Percentiles rank a stretch among this genome's conserved stretches.
Conservation (phyloP, 1,140 invertebrate genomes). For the Dufourea novaeangliae region DNA sequence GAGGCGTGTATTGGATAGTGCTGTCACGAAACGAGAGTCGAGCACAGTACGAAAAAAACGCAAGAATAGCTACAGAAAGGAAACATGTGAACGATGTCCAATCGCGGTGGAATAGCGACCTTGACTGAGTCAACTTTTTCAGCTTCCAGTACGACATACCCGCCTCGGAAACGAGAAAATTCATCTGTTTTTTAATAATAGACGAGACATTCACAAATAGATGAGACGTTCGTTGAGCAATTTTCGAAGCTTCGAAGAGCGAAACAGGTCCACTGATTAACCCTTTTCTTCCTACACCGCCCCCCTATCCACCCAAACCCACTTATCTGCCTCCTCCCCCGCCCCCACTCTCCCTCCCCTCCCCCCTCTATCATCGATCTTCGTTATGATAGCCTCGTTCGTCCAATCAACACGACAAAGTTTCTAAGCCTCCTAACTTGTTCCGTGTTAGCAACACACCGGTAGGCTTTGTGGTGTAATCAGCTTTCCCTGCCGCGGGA, state of each 20-base stretch:
- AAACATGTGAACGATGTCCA: no score
- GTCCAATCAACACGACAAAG: slow-evolving; percentile 35
- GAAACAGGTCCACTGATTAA: no score
- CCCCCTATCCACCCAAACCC: not conserved
- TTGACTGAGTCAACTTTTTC: no score
- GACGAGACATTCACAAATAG: not conserved
- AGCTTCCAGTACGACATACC: not conserved
- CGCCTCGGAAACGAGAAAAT: not conserved
- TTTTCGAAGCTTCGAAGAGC: slow-evolving; percentile 14
- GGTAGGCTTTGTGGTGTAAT: not conserved
- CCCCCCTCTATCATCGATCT: not conserved
- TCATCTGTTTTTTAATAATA: not conserved
- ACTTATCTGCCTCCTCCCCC: not conserved
- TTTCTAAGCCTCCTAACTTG: slow-evolving; percentile 10
- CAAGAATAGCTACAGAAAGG: no score
- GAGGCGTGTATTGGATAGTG: no score
- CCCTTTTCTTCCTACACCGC: not conserved
- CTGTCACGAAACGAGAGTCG: no score
- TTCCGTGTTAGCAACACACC: not conserved
- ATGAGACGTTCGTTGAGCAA: slow-evolving; percentile 21
- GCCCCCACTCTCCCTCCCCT: not conserved
- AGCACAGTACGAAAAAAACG: no score
- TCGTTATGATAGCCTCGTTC: slow-evolving; percentile 43
- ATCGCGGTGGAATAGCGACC: no score
- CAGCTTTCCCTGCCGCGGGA: not conserved